phyloP scores from a whole-genome alignment of 2,888 invertebrate species.

The Malthinus flaveolus region DNA sequence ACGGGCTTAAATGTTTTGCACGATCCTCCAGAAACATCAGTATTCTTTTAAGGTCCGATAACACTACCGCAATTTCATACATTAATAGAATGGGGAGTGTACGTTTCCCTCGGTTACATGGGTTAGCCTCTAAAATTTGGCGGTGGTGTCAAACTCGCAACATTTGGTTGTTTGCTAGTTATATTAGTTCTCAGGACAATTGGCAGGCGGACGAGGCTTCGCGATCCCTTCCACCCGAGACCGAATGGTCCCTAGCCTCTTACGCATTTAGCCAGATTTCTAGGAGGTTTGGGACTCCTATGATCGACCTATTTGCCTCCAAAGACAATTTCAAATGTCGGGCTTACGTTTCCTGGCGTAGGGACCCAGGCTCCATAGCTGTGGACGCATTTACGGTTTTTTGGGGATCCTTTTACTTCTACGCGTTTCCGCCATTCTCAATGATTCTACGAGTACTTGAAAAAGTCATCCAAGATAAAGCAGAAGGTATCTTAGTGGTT shows the following conservation, averaged over 20 bases:
- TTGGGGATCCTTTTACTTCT: slow-evolving; percentile 7
- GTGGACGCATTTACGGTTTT: slow-evolving; percentile 22
- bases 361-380: slow-evolving; percentile 13
- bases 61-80: slow-evolving; percentile 36
- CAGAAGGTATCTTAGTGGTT: not conserved
- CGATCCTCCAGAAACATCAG: slow-evolving; percentile 16
- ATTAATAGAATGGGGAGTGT: slow-evolving; percentile 33
- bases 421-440: slow-evolving; percentile 8
- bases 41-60: slow-evolving; percentile 34
- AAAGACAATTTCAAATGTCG: slow-evolving; percentile 17
- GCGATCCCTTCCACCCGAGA: not conserved
- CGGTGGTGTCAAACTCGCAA: slow-evolving; percentile 13
- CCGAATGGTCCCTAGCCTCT: not conserved
- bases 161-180: slow-evolving; percentile 12
- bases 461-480: not conserved
- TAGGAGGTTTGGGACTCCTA: not conserved
- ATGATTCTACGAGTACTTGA: not conserved
- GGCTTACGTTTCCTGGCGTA: slow-evolving; percentile 12
- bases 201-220: slow-evolving; percentile 19
- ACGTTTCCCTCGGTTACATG: slow-evolving; percentile 29
- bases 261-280: not conserved
- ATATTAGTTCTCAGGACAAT: slow-evolving; percentile 17
- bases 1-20: slow-evolving; percentile 36
- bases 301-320: slow-evolving; percentile 14
- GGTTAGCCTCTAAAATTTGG: slow-evolving; percentile 36